These are phyloP conservation scores for Alcis repandata DNA, from an alignment of 2,888 invertebrate genomes.

Conservation along the genomic window DNA sequence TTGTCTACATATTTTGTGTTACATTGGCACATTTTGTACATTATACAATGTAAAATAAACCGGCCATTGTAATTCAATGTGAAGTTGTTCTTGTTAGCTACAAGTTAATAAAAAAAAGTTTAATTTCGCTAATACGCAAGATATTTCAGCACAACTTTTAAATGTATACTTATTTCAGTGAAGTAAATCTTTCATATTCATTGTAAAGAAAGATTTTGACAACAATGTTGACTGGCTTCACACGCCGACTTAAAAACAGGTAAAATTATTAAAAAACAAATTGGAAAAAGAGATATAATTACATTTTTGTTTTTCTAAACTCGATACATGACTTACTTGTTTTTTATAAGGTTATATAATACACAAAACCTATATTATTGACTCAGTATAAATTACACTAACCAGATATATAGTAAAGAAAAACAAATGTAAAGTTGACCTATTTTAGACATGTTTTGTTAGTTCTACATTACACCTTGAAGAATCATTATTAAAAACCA, in stretches of 20 bases:
- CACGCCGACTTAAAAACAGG: background rate
- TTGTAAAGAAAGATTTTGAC: background rate
- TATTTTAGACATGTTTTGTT: conserved; percentile 16
- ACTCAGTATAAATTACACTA: conserved; percentile 2
- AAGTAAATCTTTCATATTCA: background rate
- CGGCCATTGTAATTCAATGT: background rate
- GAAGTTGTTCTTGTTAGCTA: background rate
- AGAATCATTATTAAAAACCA: conserved; percentile 11
- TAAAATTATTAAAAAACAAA: background rate
- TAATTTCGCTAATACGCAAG: background rate
- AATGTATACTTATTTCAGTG: background rate
- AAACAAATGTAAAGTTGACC: conserved; percentile 7
- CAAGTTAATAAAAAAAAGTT: background rate
- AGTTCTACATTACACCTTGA: conserved; percentile 17
- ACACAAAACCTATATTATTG: background rate
- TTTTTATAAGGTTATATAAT: background rate
- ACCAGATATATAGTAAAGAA: background rate
- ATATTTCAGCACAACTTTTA: background rate
- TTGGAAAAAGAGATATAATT: background rate
- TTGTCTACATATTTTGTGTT: too few relatives aligned
- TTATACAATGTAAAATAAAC: too few relatives aligned
- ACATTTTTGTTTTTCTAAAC: background rate
- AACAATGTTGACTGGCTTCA: background rate
- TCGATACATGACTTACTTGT: background rate
- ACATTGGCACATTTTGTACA: background rate